Conservation (phyloP, 1,140 invertebrate species). For the Heliconius hermathena region DNA sequence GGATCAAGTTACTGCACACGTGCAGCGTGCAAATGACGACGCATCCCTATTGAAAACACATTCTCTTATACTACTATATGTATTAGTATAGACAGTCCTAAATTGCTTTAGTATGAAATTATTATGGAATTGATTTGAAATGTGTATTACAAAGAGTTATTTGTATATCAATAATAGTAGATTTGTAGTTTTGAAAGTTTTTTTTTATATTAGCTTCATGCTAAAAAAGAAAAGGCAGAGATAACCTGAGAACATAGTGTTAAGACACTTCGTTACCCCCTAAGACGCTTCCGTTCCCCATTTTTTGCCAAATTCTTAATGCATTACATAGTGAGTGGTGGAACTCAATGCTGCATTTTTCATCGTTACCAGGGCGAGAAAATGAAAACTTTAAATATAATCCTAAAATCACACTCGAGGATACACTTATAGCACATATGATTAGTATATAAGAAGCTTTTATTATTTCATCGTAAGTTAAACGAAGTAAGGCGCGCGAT, state of each 20-base stretch:
- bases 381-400: too few relatives aligned
- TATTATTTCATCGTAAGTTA: background rate
- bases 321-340: too few relatives aligned
- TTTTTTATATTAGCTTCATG: too few relatives aligned
- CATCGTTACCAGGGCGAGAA: too few relatives aligned
- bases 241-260: too few relatives aligned
- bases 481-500: conserved; percentile 46
- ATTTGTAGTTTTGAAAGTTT: too few relatives aligned
- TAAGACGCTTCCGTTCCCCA: too few relatives aligned
- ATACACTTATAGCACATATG: background rate
- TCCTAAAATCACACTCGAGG: too few relatives aligned
- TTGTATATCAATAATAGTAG: background rate
- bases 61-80: background rate
- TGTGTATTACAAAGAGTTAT: background rate
- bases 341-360: too few relatives aligned
- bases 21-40: conserved; percentile 46
- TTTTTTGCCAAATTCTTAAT: too few relatives aligned
- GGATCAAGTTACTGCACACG: conserved; percentile 51
- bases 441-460: background rate
- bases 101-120: background rate
- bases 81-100: background rate
- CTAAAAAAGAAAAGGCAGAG: too few relatives aligned
- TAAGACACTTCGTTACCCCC: too few relatives aligned
- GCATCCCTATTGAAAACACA: conserved; percentile 29
- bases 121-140: background rate